These are phyloP conservation scores for Schmidtea mediterranea DNA, from an alignment of 1,140 invertebrate genomes.

Conservation along the genomic window DNA sequence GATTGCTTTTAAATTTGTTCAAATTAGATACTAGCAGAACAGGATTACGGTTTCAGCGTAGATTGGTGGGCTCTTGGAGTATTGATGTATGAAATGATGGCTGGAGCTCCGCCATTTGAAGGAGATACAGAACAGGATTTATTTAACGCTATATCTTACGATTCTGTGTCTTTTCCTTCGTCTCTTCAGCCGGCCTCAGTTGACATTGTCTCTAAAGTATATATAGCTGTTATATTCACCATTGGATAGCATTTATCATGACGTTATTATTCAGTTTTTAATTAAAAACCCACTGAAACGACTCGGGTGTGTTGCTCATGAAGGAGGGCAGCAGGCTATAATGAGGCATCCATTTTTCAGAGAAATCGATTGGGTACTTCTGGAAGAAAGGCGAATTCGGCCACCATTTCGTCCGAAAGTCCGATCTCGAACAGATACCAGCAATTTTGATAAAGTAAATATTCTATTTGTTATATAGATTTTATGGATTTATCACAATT, in stretches of 20 bases:
- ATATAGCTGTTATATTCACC: background rate
- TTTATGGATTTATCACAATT: too few species aligned
- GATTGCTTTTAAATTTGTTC: background rate
- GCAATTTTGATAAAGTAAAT: constrained; percentile 69
- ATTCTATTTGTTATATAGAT: too few species aligned
- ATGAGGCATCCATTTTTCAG: constrained; percentile 72
- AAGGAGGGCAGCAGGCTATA: constrained; percentile 57
- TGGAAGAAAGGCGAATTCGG: constrained; percentile 61
- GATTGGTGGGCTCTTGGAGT: constrained; percentile 72
- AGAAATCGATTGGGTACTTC: constrained; percentile 76
- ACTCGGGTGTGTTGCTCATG: constrained; percentile 51
- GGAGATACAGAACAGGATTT: constrained; percentile 96
- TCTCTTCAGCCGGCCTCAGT: background rate
- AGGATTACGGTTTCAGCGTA: constrained; percentile 83
- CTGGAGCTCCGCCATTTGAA: constrained; percentile 86
- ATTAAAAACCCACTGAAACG: constrained; percentile 81
- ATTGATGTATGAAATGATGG: constrained; percentile 98
- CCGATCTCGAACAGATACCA: constrained; percentile 45
- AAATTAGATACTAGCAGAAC: constrained; percentile 52
- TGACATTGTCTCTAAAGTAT: constrained; percentile 3
- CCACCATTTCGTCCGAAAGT: constrained; percentile 93
- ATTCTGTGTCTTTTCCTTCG: background rate
- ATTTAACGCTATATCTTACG: constrained; percentile 30
- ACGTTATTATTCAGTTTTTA: constrained; percentile 45
- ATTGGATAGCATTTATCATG: background rate